Percentiles rank a stretch among this genome's conserved stretches.
phyloP scores from a whole-genome alignment of 2,888 invertebrate genomes.

The Lycocerus yunnanus region DNA sequence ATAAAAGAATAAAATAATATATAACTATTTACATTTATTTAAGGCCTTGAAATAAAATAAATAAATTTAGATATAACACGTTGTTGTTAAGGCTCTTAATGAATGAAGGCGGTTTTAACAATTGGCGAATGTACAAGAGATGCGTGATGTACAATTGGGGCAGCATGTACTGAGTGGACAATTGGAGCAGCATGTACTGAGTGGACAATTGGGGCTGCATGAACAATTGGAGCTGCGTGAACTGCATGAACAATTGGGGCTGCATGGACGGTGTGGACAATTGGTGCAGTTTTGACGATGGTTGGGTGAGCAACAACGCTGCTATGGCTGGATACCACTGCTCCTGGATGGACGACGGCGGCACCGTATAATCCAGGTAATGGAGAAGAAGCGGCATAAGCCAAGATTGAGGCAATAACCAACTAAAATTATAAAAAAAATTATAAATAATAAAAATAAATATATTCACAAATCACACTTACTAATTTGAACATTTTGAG shows the following conservation, averaged over 20 bases:
- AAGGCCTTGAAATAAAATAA: slow-evolving; percentile 11
- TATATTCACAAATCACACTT: slow-evolving; percentile 26
- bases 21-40: slow-evolving; percentile 14
- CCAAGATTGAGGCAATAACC: slow-evolving; percentile 59
- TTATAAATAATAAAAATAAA: not conserved
- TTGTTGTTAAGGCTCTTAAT: not conserved
- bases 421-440: slow-evolving; percentile 50
- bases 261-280: slow-evolving; percentile 38
- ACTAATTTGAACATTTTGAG: slow-evolving; percentile 46
- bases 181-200: slow-evolving; percentile 41
- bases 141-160: slow-evolving; percentile 39
- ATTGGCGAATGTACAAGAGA: slow-evolving; percentile 42
- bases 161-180: slow-evolving; percentile 38
- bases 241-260: slow-evolving; percentile 41
- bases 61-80: slow-evolving; percentile 5
- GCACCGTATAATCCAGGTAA: slow-evolving; percentile 20
- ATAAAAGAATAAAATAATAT: not conserved
- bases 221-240: slow-evolving; percentile 42
- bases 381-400: slow-evolving; percentile 52
- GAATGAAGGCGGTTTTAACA: slow-evolving; percentile 41
- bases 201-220: slow-evolving; percentile 38
- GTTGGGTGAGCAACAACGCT: slow-evolving; percentile 35
- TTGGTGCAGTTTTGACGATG: slow-evolving; percentile 40
- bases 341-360: slow-evolving; percentile 36
- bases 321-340: slow-evolving; percentile 45